phyloP scores from a whole-genome alignment of 2,888 invertebrate species.

The Torymus auratus region DNA sequence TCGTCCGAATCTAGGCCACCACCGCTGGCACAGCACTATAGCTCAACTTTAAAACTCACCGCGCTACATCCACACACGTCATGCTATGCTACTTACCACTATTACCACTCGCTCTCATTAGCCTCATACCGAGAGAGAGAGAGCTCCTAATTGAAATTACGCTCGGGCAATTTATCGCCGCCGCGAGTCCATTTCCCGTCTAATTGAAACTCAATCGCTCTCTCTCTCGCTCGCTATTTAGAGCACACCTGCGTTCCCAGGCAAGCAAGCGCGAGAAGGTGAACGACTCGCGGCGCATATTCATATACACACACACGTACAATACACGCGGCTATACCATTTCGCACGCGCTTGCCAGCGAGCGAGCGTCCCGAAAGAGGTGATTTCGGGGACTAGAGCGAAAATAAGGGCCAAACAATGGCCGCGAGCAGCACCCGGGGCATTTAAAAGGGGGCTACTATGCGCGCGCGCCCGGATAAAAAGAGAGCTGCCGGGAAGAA shows the following conservation, averaged over 20 bases:
- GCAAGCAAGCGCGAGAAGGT: constrained; percentile 15
- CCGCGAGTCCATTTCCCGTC: constrained; percentile 5
- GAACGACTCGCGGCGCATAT: constrained; percentile 36
- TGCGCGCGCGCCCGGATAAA: constrained; percentile 1
- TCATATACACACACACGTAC: not conserved
- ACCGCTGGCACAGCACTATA: too few relatives aligned
- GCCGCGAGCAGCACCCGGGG: constrained; percentile 62
- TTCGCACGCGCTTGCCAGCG: constrained; percentile 7
- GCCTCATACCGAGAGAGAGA: too few relatives aligned
- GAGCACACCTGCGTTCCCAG: constrained; percentile 71
- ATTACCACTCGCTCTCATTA: too few relatives aligned
- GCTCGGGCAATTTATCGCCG: constrained; percentile 14
- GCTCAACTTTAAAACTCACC: too few relatives aligned
- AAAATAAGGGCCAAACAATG: constrained; percentile 72
- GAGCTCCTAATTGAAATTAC: too few relatives aligned
- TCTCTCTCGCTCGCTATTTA: constrained; percentile 66
- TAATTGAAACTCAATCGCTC: constrained; percentile 43
- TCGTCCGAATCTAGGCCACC: too few relatives aligned
- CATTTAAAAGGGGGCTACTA: constrained; percentile 65
- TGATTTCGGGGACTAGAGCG: constrained; percentile 64
- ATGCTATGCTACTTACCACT: too few relatives aligned
- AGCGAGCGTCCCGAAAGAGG: constrained; percentile 48
- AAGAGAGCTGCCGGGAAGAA: constrained; percentile 55
- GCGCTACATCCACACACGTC: too few relatives aligned
- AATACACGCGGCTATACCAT: not conserved